phyloP scores from a whole-genome alignment of 2,113 vertebrate genomes.

The Pedetes capensis region DNA sequence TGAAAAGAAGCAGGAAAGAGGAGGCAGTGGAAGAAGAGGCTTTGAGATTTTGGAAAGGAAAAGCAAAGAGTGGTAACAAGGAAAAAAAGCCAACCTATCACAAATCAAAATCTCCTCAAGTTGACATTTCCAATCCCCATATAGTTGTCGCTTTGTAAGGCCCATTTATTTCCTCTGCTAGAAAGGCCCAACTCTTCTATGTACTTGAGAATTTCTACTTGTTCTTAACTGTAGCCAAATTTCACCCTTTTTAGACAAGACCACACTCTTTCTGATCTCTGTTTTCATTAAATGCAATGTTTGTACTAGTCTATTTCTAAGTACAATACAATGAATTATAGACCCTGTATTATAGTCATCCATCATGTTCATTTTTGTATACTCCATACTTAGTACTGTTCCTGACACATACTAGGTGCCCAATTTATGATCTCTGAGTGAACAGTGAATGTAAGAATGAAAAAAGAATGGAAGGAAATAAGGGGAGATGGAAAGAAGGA shows the following conservation, averaged over 20 bases:
- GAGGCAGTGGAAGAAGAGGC: neutral
- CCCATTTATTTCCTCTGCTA: neutral
- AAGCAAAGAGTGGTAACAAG: neutral
- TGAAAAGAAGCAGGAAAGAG: conserved; percentile 36
- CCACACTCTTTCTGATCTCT: neutral
- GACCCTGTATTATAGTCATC: neutral
- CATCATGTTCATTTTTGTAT: neutral
- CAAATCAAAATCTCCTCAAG: neutral
- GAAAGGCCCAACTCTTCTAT: neutral
- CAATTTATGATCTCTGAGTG: neutral
- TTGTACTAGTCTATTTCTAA: neutral
- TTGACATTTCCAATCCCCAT: neutral
- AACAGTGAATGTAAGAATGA: neutral
- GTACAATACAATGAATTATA: neutral
- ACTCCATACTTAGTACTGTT: neutral
- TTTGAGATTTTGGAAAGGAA: conserved; percentile 1
- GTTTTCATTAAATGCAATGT: neutral
- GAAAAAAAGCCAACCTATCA: neutral
- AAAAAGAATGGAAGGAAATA: neutral
- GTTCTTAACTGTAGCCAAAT: neutral
- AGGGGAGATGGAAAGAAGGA: neutral
- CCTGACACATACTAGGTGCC: neutral
- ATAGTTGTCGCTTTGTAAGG: neutral
- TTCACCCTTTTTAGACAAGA: neutral
- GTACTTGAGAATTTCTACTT: neutral